These are phyloP conservation scores for Didymodactylos carnosus DNA, from an alignment of 2,888 invertebrate genomes.

Conservation along the genomic window DNA sequence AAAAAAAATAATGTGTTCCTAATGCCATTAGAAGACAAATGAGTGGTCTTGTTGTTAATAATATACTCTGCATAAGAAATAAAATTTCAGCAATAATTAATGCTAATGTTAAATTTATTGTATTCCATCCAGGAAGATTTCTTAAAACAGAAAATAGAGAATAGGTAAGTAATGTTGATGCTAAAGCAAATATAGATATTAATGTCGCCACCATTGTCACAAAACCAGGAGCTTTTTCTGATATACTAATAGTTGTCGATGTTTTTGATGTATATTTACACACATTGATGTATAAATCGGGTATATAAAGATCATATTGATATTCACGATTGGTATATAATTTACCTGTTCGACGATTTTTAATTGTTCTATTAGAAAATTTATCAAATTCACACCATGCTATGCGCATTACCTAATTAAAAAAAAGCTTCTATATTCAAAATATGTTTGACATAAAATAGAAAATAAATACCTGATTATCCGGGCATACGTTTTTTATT, in stretches of 20 bases:
- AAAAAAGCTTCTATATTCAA: too few relatives aligned
- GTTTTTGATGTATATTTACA: neutral
- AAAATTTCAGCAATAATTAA: slow-evolving; percentile 27
- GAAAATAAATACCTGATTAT: too few relatives aligned
- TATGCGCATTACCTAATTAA: neutral
- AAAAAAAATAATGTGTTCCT: slow-evolving; percentile 45
- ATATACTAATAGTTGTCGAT: neutral
- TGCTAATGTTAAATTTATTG: slow-evolving; percentile 28
- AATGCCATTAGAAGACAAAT: slow-evolving; percentile 40
- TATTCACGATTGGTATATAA: slow-evolving; percentile 11
- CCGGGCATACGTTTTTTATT: neutral
- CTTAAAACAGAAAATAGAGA: neutral
- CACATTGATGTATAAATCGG: slow-evolving; percentile 6
- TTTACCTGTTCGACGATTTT: neutral
- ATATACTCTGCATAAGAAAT: slow-evolving; percentile 23
- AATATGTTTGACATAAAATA: too few relatives aligned
- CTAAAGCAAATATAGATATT: neutral
- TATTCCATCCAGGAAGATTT: slow-evolving; percentile 19
- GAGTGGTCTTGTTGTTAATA: slow-evolving; percentile 1
- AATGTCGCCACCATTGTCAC: neutral
- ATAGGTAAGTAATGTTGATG: slow-evolving; percentile 7
- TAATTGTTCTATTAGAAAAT: neutral
- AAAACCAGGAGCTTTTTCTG: neutral
- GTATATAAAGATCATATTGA: slow-evolving; percentile 2
- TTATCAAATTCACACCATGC: neutral